Evolutionary conservation across 2,888 invertebrate genomes (phyloP).

Genomic region (Chrysotoxum bicinctum): DNA sequence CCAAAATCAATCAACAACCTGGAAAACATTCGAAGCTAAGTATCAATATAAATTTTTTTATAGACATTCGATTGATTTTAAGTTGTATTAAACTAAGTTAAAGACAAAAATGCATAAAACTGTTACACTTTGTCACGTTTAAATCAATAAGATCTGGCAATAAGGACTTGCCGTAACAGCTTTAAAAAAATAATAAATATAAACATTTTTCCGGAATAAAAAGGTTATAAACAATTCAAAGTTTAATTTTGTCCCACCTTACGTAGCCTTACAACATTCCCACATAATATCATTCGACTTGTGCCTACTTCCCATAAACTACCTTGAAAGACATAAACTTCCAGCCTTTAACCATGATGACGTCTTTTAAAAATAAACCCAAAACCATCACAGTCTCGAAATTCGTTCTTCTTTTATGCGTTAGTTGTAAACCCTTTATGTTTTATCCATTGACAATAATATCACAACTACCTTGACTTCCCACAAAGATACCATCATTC

Average conservation of each 20-base stretch:
- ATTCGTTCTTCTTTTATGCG: background rate
- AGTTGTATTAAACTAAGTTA: too few relatives aligned
- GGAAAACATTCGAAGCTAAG: too few relatives aligned
- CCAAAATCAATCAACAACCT: too few relatives aligned
- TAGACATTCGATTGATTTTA: too few relatives aligned
- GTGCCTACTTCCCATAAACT: background rate
- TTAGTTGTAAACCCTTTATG: background rate
- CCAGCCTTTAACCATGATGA: background rate
- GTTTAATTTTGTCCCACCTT: background rate
- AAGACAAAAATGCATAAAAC: too few relatives aligned
- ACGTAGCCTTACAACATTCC: background rate
- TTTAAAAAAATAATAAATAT: too few relatives aligned
- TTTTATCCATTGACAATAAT: conserved; percentile 33
- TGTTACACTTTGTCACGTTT: background rate
- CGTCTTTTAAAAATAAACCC: background rate
- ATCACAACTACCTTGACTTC: conserved; percentile 27
- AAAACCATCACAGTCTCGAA: background rate
- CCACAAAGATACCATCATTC: conserved; percentile 40
- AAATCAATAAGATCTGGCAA: background rate
- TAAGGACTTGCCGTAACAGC: too few relatives aligned
- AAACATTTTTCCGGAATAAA: background rate
- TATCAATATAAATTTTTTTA: too few relatives aligned
- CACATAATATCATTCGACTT: background rate
- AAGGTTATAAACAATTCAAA: background rate
- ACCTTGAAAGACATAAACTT: background rate